Evolutionary conservation across 1,140 invertebrate genomes (phyloP), one percentile per base, ranked within the genome.

Genomic region (Drosophila yakuba): DNA sequence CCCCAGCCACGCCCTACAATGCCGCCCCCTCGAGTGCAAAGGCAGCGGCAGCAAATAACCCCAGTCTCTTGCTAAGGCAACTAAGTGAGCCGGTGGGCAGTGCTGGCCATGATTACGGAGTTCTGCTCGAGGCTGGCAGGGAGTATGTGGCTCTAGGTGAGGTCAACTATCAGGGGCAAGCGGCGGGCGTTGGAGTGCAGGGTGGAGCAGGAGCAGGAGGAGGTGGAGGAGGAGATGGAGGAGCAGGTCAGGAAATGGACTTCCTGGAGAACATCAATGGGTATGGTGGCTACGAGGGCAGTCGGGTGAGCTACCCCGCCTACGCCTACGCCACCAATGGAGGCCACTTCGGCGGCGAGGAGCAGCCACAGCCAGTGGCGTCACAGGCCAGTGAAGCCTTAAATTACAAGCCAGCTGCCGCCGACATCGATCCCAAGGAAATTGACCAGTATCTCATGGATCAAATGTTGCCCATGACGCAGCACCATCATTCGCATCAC

Each of bases 401-500:
- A 80, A 91, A 91, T 91, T 91, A 91, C 73, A 69, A 81, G 63
- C 57, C 74, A 2, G 36, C 71, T 61, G 56, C 62, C 45, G 73
- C 56, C 54, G 90, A 92, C 78, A 91, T 92, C 78, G 91, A 92
- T 86, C 89, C 88, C 50, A 91, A 92, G 74, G 91, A 92, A 90
- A 90, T 92, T 63, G 91, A 92, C 80, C 91, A 92, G 89, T 92
- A 92, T 83, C 80, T 92, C 56, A 91, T 91, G 88, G 90, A 91
- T 91, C 90, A 91, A 80, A 89, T 90, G 86, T 63, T 90, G 68
- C 90, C 90, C 54, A 72, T 91, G 32, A 58, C 77, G 68, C 78
- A 76, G 23, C 81, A 86, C 50, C 78, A 78, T 20, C 44, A 44
- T 8, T 55, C 17, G 43, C 78, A 78, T 20, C 44, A 44, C 5